Base-by-base conservation (phyloP, 2,113 vertebrate genomes). In the Lagopus leucura region DNA sequence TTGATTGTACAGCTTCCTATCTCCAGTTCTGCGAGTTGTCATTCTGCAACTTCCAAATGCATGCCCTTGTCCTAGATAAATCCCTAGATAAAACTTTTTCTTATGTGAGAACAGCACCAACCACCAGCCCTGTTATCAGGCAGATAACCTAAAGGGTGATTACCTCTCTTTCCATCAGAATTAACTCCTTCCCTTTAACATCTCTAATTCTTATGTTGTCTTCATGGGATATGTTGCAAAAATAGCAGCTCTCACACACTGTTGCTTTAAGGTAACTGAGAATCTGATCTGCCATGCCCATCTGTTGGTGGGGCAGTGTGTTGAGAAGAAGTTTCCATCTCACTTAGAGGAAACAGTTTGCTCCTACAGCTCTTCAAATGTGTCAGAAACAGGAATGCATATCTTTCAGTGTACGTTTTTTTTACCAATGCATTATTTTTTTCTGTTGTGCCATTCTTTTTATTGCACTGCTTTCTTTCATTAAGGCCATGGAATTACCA, bases 341-440 rank as follows among this genome's bases (percentile, higher is more conserved):
- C 55, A 16, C 71, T 54, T n/a, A 69, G 36, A 69, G 67, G 45
- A 72, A 80, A 61, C 4, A 2, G 4, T 84, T 85, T 79, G 58
- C 22, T 82, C 48, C 27, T 5, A 0, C 43, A n/a, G 43, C 60
- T 73, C 43, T 82, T 71, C 36, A 5, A 2, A 18, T 19, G 36
- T 30, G 45, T 85, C 45, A 54, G n/a, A 30, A 63, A 52, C 15
- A 25, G 50, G 69, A 57, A 88, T 43, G 42, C 15, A 3, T 30
- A 17, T 27, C 61, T 82, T 32, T 40, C 1, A 0, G 6, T 1
- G 6, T 19, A 1, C 3, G 48, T 55, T 47, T 52, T 52, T 52
- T 28, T 58, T 11, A 42, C 61, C 9, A 2, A 3, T 1, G 2
- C 1, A 0, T 60, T 27, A 5, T 52, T 34, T 67, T 36, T 40